Evolutionary conservation across 2,888 invertebrate genomes (phyloP), one percentile per base, ranked within the genome.

Genomic region (Plusia festucae): DNA sequence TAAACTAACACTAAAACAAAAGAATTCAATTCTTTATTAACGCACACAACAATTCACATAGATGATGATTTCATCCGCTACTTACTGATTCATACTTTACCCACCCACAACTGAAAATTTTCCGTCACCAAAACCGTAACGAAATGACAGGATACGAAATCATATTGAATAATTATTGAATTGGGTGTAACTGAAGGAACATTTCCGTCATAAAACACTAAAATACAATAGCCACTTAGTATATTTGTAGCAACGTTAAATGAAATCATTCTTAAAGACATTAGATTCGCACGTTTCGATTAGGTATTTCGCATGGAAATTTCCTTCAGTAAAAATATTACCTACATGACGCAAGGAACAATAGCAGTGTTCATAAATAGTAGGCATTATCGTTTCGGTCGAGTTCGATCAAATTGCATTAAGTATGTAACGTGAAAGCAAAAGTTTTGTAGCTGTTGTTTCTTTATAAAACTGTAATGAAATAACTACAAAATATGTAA

Each of bases 261-360:
- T 53, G 40, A 7, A 60, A 54, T 60, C 44, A 40, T 60, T 57
- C 30, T 3, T 11, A 56, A 27, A 60, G 24, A 9, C 34, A 59
- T 65, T 59, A 66, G 63, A 56, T 30, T 60, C 55, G 62, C 59
- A 53, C 53, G 56, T 56, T 66, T 60, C 68, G 64, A 44, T 65
- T 60, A 69, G 59, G 72, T 58, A 56, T 65, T 67, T 73, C 71
- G 60, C 51, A 49, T 72, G 79, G 80, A 80, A 81, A 76, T 69
- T 81, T 80, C 80, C 80, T 68, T 22, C 72, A 60, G 53, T 71
- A 67, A 78, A 79, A 76, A 63, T 65, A 52, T 67, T 70, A 57
- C 52, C 57, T 24, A 53, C 57, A 61, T 68, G 68, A 70, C 71
- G 67, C 58, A 68, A 67, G 64, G 62, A 78, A 79, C 80, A 78